phyloP scores from a whole-genome alignment of 1,140 invertebrate genomes.

The Ladona fulva region DNA sequence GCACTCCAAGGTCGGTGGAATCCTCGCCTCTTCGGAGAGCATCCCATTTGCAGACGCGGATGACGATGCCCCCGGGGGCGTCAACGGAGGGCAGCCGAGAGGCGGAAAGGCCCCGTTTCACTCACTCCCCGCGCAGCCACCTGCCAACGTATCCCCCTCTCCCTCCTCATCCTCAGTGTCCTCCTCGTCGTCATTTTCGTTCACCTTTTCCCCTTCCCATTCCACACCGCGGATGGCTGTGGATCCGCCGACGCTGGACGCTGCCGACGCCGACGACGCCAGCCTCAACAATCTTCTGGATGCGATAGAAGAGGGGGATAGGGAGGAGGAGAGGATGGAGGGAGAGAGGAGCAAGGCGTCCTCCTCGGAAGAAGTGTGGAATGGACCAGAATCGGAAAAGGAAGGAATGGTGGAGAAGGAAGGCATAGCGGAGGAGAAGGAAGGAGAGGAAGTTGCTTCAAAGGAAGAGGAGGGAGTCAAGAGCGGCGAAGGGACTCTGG shows the following conservation, averaged over 20 bases:
- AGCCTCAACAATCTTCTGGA: constrained; percentile 25
- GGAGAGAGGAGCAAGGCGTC: background rate
- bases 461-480: too few species aligned
- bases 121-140: background rate
- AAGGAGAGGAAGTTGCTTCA: too few species aligned
- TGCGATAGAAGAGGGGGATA: constrained; percentile 16
- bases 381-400: too few species aligned
- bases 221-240: background rate
- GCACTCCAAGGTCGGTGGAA: background rate
- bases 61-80: background rate
- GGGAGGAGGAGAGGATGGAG: background rate
- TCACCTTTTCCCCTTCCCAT: background rate
- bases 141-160: background rate
- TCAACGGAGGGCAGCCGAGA: background rate
- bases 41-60: constrained; percentile 24
- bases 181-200: background rate
- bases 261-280: constrained; percentile 17
- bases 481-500: too few species aligned
- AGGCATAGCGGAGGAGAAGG: too few species aligned
- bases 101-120: background rate
- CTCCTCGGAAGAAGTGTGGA: too few species aligned
- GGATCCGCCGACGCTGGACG: background rate
- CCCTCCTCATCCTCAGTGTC: background rate
- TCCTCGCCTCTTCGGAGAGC: constrained; percentile 12
- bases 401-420: too few species aligned